Base-by-base conservation (phyloP, 1,140 invertebrate species). In the Drosophila eugracilis region DNA sequence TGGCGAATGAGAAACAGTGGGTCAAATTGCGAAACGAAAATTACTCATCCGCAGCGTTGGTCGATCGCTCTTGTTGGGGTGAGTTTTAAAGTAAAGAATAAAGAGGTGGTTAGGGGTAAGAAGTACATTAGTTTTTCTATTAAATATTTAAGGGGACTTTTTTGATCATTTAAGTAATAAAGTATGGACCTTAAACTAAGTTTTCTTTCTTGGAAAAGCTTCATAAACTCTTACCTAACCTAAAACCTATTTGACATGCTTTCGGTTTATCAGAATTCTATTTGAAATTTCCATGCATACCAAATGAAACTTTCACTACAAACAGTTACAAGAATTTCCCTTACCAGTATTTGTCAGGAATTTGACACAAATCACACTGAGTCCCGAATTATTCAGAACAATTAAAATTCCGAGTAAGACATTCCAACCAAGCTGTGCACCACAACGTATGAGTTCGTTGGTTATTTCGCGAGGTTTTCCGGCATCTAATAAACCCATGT, bases 1-100 rank as follows among this genome's bases (percentile, higher is more conserved):
- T 58, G 62, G 55, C 34, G 62, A 52, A 57, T 21, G 44, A 52
- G 34, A 7, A 17, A 48, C 63, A 67, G 63, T 67, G 63, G 63
- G 28, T n/a, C 17, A 6, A 7, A 6, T 5, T 36, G 26, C 2
- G 19, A 4, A 1, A 7, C 9, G 2, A 28, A 66, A 24, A 42
- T 34, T 7, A 42, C 21, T 41, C 26, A 65, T 42, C 6, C 58
- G 10, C 30, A n/a, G n/a, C n/a, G n/a, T n/a, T n/a, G n/a, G n/a
- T n/a, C n/a, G n/a, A n/a, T n/a, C n/a, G n/a, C n/a, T n/a, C n/a
- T n/a, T n/a, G n/a, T n/a, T n/a, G n/a, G n/a, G n/a, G n/a, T n/a
- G n/a, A n/a, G n/a, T n/a, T n/a, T n/a, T n/a, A n/a, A n/a, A n/a
- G n/a, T n/a, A n/a, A n/a, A n/a, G n/a, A n/a, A n/a, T n/a, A n/a